Percentiles rank a stretch among this genome's conserved stretches.
These are phyloP conservation scores for Hydrolagus affinis DNA, from an alignment of 2,113 vertebrate species.

Conservation along the genomic window DNA sequence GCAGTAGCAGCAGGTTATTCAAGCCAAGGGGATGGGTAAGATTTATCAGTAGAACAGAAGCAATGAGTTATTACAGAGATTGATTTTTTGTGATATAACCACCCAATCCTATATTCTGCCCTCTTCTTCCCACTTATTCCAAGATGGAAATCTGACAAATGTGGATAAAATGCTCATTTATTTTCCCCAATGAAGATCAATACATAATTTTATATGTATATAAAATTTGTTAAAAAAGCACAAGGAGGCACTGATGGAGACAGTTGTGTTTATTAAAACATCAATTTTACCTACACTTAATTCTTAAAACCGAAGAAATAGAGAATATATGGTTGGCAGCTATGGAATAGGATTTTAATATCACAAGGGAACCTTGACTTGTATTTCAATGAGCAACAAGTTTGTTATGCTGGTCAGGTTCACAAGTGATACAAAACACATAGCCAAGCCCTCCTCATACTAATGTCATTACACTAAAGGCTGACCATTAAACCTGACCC, in stretches of 20 bases:
- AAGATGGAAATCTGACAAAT: no score
- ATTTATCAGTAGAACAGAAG: no score
- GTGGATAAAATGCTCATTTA: no score
- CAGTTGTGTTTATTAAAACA: slow-evolving; percentile 23
- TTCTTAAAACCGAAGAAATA: not conserved
- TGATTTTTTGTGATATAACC: no score
- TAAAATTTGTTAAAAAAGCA: slow-evolving; percentile 17
- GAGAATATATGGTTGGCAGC: not conserved
- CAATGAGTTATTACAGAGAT: no score
- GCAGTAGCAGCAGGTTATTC: no score
- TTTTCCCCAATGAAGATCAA: no score
- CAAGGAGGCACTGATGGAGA: slow-evolving; percentile 8
- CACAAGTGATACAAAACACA: not conserved
- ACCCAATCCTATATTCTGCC: no score
- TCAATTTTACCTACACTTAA: slow-evolving; percentile 13
- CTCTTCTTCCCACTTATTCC: no score
- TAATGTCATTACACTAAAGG: not conserved
- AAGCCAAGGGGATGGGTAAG: no score
- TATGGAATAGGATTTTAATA: slow-evolving; percentile 7
- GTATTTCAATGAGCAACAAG: slow-evolving; percentile 15
- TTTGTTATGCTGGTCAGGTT: slow-evolving; percentile 7
- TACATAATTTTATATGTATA: no score
- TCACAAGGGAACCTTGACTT: slow-evolving; percentile 13
- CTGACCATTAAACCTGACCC: not conserved
- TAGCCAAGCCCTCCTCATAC: not conserved